These are phyloP conservation scores for Aegotheles bennettii DNA, from an alignment of 2,113 vertebrate genomes.

Conservation along the genomic window DNA sequence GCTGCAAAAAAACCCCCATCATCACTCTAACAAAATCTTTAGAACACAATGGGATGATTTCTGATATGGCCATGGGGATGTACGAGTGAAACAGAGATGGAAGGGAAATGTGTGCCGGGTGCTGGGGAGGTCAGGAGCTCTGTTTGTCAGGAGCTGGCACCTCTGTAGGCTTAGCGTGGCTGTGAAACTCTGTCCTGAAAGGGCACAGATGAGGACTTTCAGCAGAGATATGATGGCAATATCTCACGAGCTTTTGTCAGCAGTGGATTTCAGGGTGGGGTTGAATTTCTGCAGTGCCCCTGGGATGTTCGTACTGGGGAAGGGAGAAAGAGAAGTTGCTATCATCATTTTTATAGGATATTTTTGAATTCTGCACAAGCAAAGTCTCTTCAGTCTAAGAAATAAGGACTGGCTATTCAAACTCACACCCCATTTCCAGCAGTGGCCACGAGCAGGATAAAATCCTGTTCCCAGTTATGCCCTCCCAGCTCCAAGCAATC, in stretches of 20 bases:
- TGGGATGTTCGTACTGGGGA: background rate
- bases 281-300: background rate
- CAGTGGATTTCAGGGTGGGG: background rate
- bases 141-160: background rate
- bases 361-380: background rate
- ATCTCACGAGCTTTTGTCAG: background rate
- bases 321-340: background rate
- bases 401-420: background rate
- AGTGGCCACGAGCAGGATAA: background rate
- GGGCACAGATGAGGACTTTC: background rate
- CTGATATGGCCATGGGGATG: too few relatives aligned
- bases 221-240: fast-evolving
- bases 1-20: background rate
- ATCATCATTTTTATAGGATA: background rate
- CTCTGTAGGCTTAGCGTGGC: background rate
- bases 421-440: background rate
- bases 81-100: background rate
- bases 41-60: background rate
- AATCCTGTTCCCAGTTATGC: background rate
- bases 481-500: background rate
- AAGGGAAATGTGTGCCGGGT: background rate
- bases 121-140: background rate
- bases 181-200: background rate
- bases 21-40: background rate
- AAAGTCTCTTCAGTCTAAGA: too few relatives aligned